Evolutionary conservation across 1,140 invertebrate genomes (phyloP).

Genomic region (Campoletis sonorensis): DNA sequence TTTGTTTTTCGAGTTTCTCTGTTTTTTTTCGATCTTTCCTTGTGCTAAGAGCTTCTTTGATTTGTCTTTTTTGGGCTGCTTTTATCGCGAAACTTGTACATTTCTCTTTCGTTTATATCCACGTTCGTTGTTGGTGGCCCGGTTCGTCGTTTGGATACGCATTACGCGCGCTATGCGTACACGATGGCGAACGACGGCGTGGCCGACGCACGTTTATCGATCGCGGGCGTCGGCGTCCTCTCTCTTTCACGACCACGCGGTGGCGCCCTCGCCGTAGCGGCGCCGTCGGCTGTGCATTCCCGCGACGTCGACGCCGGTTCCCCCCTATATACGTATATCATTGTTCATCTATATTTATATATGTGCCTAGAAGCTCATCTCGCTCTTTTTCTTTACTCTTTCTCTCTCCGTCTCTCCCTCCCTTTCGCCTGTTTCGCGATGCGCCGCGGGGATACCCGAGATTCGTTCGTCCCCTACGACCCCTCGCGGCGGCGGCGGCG

Average conservation of each 20-base stretch:
- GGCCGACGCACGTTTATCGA: constrained; percentile 60
- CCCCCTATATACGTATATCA: constrained; percentile 1
- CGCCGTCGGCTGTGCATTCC: constrained; percentile 39
- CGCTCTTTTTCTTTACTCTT: background rate
- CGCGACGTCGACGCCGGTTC: constrained; percentile 58
- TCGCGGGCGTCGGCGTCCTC: constrained; percentile 71
- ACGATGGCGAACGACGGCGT: constrained; percentile 53
- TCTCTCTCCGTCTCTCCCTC: background rate
- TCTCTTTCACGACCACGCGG: constrained; percentile 59
- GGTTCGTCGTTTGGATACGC: constrained; percentile 51
- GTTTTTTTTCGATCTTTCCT: no score
- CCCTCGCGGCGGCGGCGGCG: constrained; percentile 26
- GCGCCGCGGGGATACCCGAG: constrained; percentile 38
- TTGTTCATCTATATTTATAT: background rate
- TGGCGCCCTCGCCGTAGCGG: constrained; percentile 65
- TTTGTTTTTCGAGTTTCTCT: no score
- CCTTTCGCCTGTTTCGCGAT: constrained; percentile 18
- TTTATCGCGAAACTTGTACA: no score
- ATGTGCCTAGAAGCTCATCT: background rate
- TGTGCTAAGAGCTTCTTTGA: no score
- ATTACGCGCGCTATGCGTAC: constrained; percentile 66
- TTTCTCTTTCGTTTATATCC: no score
- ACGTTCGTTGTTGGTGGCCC: background rate
- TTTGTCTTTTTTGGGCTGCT: no score
- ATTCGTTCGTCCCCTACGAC: constrained; percentile 44